Evolutionary conservation across 92 coral and sea anemone species (phyloP).

Genomic region (Heteractis magnifica): DNA sequence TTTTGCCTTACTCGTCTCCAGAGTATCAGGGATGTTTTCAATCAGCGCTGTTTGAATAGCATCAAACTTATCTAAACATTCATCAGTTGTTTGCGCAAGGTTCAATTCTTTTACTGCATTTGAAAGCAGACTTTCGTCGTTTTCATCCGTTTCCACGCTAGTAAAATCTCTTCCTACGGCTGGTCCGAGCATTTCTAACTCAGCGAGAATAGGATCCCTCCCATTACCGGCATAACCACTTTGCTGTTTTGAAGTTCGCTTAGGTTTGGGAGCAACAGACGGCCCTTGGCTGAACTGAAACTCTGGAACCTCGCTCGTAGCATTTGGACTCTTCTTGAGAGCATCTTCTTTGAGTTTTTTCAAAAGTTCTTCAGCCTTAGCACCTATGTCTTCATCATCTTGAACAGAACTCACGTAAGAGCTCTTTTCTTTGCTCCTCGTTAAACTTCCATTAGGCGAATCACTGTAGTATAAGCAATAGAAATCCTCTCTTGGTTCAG

Average conservation of each 20-base stretch:
- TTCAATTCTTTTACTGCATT: constrained; percentile 22
- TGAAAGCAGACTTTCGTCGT: constrained; percentile 17
- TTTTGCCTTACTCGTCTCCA: constrained; percentile 22
- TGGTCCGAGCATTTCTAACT: constrained; percentile 31
- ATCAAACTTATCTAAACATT: constrained; percentile 31
- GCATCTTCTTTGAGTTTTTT: constrained; percentile 26
- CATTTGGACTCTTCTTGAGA: background rate
- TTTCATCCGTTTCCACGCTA: constrained; percentile 8
- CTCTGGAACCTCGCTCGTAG: background rate
- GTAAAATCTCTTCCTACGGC: constrained; percentile 29
- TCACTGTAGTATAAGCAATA: constrained; percentile 67
- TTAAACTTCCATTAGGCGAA: constrained; percentile 62
- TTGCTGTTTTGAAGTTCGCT: constrained; percentile 12
- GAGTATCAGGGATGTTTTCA: constrained; percentile 34
- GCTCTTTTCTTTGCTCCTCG: constrained; percentile 20
- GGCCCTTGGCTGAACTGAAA: constrained; percentile 12
- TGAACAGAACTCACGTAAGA: background rate
- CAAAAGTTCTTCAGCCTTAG: constrained; percentile 19
- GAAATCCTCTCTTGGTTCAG: constrained; percentile 46
- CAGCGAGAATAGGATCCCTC: constrained; percentile 30
- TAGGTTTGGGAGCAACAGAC: constrained; percentile 63
- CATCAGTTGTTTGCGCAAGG: constrained; percentile 25
- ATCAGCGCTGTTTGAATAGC: constrained; percentile 24
- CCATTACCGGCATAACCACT: background rate
- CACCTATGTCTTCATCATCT: constrained; percentile 17